phyloP scores from a whole-genome alignment of 2,113 vertebrate genomes.

The Emydura subglobosa region DNA sequence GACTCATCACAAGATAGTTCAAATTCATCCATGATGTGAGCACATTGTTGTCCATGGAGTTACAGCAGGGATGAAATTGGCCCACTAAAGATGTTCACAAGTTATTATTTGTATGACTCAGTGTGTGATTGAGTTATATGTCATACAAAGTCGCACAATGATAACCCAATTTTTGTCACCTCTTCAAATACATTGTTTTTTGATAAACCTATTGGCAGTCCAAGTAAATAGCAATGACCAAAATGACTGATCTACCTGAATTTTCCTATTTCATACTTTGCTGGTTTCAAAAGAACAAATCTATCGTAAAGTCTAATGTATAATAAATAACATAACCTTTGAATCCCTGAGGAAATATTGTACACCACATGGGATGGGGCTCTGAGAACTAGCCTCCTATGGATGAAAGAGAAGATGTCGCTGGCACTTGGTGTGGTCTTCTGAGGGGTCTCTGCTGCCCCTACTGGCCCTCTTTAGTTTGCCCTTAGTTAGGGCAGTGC shows the following conservation, averaged over 20 bases:
- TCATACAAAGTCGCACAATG: neutral
- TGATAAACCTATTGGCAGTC: neutral
- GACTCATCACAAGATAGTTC: neutral
- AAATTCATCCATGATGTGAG: neutral
- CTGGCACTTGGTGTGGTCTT: neutral
- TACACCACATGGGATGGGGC: neutral
- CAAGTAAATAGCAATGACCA: neutral
- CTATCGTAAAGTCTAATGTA: neutral
- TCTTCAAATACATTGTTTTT: neutral
- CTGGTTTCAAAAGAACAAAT: neutral
- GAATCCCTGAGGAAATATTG: neutral
- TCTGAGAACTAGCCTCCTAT: neutral
- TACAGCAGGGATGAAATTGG: neutral
- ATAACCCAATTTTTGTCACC: neutral
- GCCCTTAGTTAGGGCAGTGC: neutral
- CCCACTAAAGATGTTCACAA: neutral
- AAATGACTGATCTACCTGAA: neutral
- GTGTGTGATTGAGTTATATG: neutral
- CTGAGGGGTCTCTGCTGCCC: neutral
- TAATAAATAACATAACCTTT: neutral
- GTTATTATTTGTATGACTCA: neutral
- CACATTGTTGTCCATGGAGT: neutral
- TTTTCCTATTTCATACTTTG: conserved; percentile 2
- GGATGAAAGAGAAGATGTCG: neutral
- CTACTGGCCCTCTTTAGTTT: neutral